A percentile compares a stretch with the other conserved stretches of the same genome.
These are phyloP conservation scores for Drosophila prostipennis DNA, from an alignment of 2,888 invertebrate genomes.

Conservation along the genomic window DNA sequence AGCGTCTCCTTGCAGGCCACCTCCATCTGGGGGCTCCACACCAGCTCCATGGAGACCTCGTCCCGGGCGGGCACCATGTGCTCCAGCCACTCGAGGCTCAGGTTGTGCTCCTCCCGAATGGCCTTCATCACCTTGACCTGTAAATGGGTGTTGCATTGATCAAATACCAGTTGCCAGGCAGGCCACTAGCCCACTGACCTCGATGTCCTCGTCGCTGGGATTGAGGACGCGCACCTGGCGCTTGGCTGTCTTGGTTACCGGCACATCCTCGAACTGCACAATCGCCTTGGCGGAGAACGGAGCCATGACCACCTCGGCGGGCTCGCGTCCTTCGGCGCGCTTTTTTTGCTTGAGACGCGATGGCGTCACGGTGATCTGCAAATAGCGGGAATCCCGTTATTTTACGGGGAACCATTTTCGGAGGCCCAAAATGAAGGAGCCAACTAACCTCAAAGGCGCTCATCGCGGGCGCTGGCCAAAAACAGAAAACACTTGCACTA, in stretches of 20 bases:
- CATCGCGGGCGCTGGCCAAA: constrained; percentile 61
- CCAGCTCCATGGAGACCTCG: constrained; percentile 86
- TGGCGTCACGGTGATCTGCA: constrained; percentile 82
- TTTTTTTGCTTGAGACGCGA: constrained; percentile 78
- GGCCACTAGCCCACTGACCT: constrained; percentile 79
- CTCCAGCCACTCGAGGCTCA: constrained; percentile 86
- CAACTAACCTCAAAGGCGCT: constrained; percentile 83
- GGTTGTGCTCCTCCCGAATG: constrained; percentile 86
- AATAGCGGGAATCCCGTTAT: not conserved
- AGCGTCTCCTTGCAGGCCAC: constrained; percentile 87
- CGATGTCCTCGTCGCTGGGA: constrained; percentile 85
- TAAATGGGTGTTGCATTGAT: constrained; percentile 50
- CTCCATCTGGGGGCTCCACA: constrained; percentile 87
- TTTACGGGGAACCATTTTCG: not conserved
- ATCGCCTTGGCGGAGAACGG: constrained; percentile 89
- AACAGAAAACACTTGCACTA: constrained; percentile 19
- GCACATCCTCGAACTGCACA: constrained; percentile 88
- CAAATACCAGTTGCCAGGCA: constrained; percentile 63
- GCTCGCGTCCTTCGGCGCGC: constrained; percentile 83
- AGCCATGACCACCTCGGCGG: constrained; percentile 85
- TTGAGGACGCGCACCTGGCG: constrained; percentile 87
- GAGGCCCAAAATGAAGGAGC: not conserved
- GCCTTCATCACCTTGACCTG: constrained; percentile 85
- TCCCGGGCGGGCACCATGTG: constrained; percentile 86
- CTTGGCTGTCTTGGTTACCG: constrained; percentile 86